phyloP scores from a whole-genome alignment of 2,888 invertebrate species.

The Macaria liturata region DNA sequence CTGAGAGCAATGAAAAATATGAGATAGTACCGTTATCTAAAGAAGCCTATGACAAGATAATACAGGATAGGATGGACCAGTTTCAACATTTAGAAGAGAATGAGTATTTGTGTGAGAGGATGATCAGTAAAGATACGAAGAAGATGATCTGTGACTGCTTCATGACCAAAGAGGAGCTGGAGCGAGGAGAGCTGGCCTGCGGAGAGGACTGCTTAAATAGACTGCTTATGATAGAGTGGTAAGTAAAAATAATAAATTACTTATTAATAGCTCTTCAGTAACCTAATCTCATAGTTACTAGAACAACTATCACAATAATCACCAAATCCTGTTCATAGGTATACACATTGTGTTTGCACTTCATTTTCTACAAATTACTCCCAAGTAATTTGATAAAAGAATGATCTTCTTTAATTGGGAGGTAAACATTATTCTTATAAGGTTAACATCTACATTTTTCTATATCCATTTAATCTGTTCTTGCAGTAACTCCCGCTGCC shows the following conservation, averaged over 20 bases:
- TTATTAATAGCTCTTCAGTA: too few species aligned
- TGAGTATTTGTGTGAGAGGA: slow-evolving; percentile 92
- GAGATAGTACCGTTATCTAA: slow-evolving; percentile 53
- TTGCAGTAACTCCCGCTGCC: slow-evolving; percentile 94
- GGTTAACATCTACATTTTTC: too few species aligned
- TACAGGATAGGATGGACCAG: slow-evolving; percentile 85
- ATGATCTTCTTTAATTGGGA: too few species aligned
- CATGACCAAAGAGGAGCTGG: slow-evolving; percentile 93
- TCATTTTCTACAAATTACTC: too few species aligned
- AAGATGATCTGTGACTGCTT: slow-evolving; percentile 98
- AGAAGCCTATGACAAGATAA: slow-evolving; percentile 76
- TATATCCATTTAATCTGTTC: neutral
- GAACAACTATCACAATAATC: too few species aligned
- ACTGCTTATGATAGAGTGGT: slow-evolving; percentile 99
- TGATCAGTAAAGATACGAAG: slow-evolving; percentile 94
- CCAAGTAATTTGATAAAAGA: too few species aligned
- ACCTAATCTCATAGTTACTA: too few species aligned
- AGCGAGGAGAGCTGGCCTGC: slow-evolving; percentile 93
- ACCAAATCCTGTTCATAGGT: too few species aligned
- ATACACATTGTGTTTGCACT: too few species aligned
- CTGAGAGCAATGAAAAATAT: slow-evolving; percentile 51
- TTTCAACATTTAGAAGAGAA: slow-evolving; percentile 93
- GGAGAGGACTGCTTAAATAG: slow-evolving; percentile 98
- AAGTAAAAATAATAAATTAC: slow-evolving; percentile 41
- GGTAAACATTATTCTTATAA: too few species aligned